phyloP scores from a whole-genome alignment of 2,797 vertebrate genomes.

The Rallus crepitans region DNA sequence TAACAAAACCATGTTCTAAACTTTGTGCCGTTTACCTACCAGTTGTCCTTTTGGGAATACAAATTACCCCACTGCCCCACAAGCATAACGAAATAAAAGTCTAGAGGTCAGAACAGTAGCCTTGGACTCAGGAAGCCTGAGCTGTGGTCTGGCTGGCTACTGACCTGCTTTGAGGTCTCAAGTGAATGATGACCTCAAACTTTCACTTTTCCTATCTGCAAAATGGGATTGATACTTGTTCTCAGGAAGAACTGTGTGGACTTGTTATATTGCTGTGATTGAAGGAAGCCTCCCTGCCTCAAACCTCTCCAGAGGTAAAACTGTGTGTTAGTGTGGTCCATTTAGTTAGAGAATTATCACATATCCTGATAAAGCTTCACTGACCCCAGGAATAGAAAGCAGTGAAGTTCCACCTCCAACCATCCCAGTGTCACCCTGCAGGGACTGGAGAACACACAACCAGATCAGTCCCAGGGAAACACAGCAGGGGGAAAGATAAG shows the following conservation, averaged over 20 bases:
- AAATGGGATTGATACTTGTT: neutral
- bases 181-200: neutral
- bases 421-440: neutral
- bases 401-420: neutral
- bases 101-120: neutral
- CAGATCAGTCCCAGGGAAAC: neutral
- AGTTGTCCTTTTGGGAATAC: neutral
- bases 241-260: neutral
- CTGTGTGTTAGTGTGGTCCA: neutral
- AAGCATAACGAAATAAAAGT: neutral
- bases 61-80: neutral
- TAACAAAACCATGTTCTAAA: neutral
- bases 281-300: neutral
- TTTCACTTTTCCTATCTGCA: neutral
- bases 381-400: neutral
- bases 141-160: neutral
- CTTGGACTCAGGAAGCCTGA: neutral
- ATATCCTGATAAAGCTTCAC: neutral
- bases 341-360: neutral
- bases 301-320: neutral
- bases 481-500: neutral
- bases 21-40: neutral
- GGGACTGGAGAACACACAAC: neutral
- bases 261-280: neutral
- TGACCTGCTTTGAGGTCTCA: neutral